These are phyloP conservation scores for Drosophila paramelanica DNA, from an alignment of 2,888 invertebrate species.

Conservation along the genomic window DNA sequence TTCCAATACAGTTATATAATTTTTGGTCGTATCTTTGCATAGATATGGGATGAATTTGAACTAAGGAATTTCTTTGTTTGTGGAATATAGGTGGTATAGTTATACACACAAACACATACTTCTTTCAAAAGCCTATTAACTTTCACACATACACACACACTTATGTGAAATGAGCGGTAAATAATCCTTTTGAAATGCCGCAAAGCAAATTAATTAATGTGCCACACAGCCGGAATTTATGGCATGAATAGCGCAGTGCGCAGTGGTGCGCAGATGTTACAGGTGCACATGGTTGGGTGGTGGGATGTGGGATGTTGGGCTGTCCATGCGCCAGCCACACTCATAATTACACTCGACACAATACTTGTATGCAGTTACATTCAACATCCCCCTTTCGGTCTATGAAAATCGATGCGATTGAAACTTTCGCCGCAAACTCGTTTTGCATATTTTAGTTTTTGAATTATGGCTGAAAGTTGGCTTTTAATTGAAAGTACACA, in stretches of 20 bases:
- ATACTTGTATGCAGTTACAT: constrained; percentile 12
- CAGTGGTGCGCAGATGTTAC: constrained; percentile 62
- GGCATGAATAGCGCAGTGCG: constrained; percentile 63
- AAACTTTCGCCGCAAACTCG: constrained; percentile 65
- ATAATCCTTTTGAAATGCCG: constrained; percentile 83
- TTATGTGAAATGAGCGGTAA: constrained; percentile 74
- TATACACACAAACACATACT: background rate
- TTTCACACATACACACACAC: constrained; percentile 14
- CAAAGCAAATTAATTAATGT: constrained; percentile 83
- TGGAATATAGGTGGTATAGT: background rate
- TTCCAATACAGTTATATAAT: no score
- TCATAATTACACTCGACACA: background rate
- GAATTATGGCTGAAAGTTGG: constrained; percentile 79
- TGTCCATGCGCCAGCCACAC: constrained; percentile 7
- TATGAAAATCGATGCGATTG: constrained; percentile 66
- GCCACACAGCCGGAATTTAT: constrained; percentile 84
- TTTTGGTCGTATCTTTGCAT: no score
- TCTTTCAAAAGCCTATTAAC: constrained; percentile 23
- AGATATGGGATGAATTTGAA: no score
- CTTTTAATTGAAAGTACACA: constrained; percentile 80
- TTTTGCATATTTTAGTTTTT: constrained; percentile 80
- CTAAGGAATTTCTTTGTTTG: background rate
- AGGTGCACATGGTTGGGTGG: constrained; percentile 48
- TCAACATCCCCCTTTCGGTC: constrained; percentile 12
- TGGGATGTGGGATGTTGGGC: constrained; percentile 1